Evolutionary conservation across 2,888 invertebrate genomes (phyloP).

Genomic region (Ochlodes sylvanus): DNA sequence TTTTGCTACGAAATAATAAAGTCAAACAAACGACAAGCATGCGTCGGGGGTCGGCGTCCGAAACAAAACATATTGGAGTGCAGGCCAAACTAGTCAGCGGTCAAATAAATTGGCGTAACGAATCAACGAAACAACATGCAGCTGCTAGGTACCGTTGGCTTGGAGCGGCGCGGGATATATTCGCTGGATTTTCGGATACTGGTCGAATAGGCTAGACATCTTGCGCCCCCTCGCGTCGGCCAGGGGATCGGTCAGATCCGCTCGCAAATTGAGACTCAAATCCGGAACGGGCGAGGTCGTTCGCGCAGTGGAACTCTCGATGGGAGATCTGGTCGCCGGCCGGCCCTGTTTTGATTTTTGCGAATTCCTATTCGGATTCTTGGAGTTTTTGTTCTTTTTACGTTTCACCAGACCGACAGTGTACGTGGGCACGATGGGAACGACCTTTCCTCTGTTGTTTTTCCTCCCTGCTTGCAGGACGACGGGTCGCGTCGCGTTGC

Average conservation of each 20-base stretch:
- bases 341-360: constrained; percentile 82
- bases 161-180: constrained; percentile 89
- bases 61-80: constrained; percentile 73
- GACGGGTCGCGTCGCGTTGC: constrained; percentile 75
- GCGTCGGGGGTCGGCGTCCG: constrained; percentile 57
- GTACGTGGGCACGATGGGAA: constrained; percentile 73
- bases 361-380: constrained; percentile 79
- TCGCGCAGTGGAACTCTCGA: constrained; percentile 81
- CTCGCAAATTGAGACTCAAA: constrained; percentile 73
- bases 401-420: constrained; percentile 77
- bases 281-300: constrained; percentile 64
- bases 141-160: constrained; percentile 70
- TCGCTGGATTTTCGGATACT: constrained; percentile 90
- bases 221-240: constrained; percentile 80
- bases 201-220: constrained; percentile 89
- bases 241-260: constrained; percentile 70
- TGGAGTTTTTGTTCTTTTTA: constrained; percentile 85
- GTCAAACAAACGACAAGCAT: constrained; percentile 72
- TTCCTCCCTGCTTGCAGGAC: constrained; percentile 74
- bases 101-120: constrained; percentile 64
- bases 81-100: constrained; percentile 62
- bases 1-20: constrained; percentile 59
- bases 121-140: constrained; percentile 70
- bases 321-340: constrained; percentile 81
- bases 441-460: constrained; percentile 69